Evolutionary conservation across 2,113 vertebrate genomes (phyloP).

Genomic region (Aphelocoma coerulescens): DNA sequence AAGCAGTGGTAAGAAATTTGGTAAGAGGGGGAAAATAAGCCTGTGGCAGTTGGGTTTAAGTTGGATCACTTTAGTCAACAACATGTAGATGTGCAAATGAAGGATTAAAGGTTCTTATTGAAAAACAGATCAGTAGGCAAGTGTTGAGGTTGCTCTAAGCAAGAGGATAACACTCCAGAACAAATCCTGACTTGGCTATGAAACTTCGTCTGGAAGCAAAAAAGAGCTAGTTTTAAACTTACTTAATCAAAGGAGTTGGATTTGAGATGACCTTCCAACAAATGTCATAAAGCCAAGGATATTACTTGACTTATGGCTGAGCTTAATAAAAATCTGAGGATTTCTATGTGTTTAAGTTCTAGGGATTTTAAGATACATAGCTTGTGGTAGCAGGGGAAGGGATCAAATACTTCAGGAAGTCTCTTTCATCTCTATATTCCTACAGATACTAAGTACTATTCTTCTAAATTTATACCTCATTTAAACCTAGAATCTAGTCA

Average conservation of each 20-base stretch:
- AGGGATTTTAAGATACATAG: not conserved
- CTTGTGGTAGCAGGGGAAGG: not conserved
- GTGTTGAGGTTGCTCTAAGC: not conserved
- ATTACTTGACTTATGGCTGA: not conserved
- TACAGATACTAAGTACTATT: not conserved
- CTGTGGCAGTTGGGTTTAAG: not conserved
- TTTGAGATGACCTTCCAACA: not conserved
- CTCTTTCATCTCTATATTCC: not conserved
- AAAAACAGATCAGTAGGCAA: not conserved
- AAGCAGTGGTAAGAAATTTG: not conserved
- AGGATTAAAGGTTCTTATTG: not conserved
- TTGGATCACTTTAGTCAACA: not conserved
- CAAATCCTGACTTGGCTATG: not conserved
- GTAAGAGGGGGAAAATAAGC: not conserved
- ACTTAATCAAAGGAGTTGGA: not conserved
- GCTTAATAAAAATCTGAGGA: not conserved
- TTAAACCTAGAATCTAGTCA: not conserved
- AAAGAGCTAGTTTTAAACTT: not conserved
- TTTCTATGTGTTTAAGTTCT: not conserved
- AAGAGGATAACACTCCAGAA: not conserved
- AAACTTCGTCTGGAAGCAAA: not conserved
- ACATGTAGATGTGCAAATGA: not conserved
- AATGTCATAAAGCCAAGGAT: not conserved
- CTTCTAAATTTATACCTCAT: not conserved
- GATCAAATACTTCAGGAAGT: not conserved